Evolutionary conservation across 2,888 invertebrate species (phyloP), one percentile per base, ranked within the genome.

Genomic region (Brachypterus glaber): DNA sequence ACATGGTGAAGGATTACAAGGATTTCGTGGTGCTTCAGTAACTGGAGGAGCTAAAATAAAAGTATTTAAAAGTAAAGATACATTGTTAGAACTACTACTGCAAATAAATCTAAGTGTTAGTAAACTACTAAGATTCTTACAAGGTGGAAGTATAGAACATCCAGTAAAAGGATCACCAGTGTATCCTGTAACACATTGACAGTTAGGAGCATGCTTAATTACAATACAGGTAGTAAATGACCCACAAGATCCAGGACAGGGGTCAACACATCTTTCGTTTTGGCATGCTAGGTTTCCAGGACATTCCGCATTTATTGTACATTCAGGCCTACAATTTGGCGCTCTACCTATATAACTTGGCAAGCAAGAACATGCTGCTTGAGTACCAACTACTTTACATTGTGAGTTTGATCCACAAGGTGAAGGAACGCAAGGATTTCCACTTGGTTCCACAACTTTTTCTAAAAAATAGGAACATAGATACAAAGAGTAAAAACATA

Each of bases 211-310:
- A 62, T 89, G 87, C 59, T 82, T 82, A 50, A 81, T 70, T 34
- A 82, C 83, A 48, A 73, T 74, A 62, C 90, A 90, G 44, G 76
- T 69, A 16, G 87, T 79, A 57, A 79, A 74, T 39, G 77, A 63
- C 33, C 86, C 86, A 60, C 87, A 87, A 33, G 82, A 77, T 30
- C 82, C 84, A 34, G 75, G 72, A 57, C 88, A 89, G 37, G 88
- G 87, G 59, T 87, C 82, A 42, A 72, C 70, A 62, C 87, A 88
- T 63, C 76, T 79, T 56, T 79, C 79, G 60, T 81, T 81, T 47
- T 83, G 76, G 62, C 89, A 89, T 42, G 87, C 84, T 59, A 75
- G 71, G 57, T 77, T 78, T 49, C 77, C 75, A 4, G 80, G 72
- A 59, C 88, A 89, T 57, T 85, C 83, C 17, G 79, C 73, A 60